These are phyloP conservation scores for Tinamus major DNA, from an alignment of 2,797 vertebrate species.

Conservation along the genomic window DNA sequence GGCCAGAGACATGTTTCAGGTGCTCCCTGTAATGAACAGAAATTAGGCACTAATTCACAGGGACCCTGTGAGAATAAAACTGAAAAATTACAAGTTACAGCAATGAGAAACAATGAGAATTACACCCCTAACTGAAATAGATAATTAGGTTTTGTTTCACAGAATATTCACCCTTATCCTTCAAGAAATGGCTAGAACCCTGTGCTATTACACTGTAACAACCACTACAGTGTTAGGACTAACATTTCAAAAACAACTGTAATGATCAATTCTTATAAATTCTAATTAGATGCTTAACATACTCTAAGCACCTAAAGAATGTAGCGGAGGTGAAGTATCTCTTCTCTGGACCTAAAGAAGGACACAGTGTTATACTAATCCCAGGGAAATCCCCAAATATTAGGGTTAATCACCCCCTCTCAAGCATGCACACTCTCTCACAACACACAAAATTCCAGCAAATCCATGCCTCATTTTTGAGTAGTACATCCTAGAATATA, in stretches of 20 bases:
- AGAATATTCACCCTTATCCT: background rate
- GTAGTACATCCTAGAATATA: background rate
- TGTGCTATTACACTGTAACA: background rate
- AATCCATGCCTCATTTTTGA: background rate
- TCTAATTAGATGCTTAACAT: background rate
- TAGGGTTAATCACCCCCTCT: background rate
- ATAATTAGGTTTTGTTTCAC: background rate
- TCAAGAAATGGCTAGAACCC: accelerated
- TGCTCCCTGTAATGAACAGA: background rate
- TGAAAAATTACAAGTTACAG: background rate
- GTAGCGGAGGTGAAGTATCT: background rate
- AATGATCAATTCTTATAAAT: background rate
- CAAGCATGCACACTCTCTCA: background rate
- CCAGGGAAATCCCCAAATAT: background rate
- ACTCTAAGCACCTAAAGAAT: background rate
- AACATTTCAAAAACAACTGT: background rate
- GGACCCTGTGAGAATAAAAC: background rate
- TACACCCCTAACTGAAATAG: background rate
- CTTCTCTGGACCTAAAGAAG: background rate
- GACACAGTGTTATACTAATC: background rate
- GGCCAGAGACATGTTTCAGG: background rate
- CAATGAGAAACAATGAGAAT: background rate
- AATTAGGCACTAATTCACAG: background rate
- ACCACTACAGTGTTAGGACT: background rate
- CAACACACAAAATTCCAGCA: background rate